Percentiles rank a stretch among this genome's conserved stretches.
These are phyloP conservation scores for Crocidura indochinensis DNA, from an alignment of 2,797 vertebrate genomes.

Conservation along the genomic window DNA sequence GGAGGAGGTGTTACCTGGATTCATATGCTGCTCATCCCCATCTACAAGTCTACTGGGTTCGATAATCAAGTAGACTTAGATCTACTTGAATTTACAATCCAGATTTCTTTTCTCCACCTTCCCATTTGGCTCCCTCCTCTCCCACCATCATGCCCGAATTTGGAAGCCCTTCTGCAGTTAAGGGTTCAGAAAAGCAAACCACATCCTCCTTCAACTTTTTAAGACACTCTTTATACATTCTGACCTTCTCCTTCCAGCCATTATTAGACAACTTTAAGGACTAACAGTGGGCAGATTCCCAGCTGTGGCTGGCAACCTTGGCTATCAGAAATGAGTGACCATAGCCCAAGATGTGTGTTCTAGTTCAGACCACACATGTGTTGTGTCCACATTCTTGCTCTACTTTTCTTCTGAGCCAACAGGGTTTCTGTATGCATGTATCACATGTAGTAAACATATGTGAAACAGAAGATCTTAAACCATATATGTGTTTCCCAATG, in stretches of 20 bases:
- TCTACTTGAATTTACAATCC: too few relatives aligned
- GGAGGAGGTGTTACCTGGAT: background rate
- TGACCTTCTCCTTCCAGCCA: constrained; percentile 51
- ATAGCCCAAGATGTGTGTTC: background rate
- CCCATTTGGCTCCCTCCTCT: background rate
- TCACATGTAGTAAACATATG: background rate
- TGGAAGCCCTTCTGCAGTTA: constrained; percentile 39
- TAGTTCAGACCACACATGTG: background rate
- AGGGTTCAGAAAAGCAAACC: constrained; percentile 40
- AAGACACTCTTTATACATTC: constrained; percentile 25
- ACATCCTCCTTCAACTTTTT: constrained; percentile 42
- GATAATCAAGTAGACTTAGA: background rate
- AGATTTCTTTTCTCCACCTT: constrained; percentile 39
- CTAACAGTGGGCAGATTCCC: background rate
- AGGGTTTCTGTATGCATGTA: background rate
- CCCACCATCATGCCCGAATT: background rate
- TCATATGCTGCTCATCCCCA: background rate
- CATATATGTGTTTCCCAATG: background rate
- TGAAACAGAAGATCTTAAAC: constrained; percentile 41
- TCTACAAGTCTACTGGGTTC: background rate
- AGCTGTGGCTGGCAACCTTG: constrained; percentile 9
- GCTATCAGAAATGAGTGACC: background rate
- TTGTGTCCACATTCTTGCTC: background rate
- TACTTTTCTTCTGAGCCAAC: background rate
- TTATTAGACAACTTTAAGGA: constrained; percentile 51